A percentile compares a stretch with the other conserved stretches of the same genome.
Conservation (phyloP, 1,140 invertebrate genomes). For the Drosophila grimshawi region DNA sequence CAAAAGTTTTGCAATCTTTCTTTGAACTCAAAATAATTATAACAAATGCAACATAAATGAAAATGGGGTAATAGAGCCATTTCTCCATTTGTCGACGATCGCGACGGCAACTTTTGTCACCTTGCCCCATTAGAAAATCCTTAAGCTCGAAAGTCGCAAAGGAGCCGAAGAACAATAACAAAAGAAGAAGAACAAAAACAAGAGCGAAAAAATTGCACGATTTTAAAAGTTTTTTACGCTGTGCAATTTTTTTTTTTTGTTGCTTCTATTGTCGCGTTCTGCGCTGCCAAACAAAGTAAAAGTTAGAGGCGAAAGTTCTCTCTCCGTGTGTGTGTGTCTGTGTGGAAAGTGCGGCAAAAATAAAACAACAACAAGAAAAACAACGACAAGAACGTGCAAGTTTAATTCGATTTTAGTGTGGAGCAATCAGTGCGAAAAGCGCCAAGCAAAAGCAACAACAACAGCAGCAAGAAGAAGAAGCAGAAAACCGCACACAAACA, state of each 20-base stretch:
- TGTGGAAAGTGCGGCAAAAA: constrained; percentile 69
- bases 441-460: constrained; percentile 26
- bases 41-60: constrained; percentile 42
- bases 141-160: constrained; percentile 34
- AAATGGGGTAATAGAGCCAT: constrained; percentile 7
- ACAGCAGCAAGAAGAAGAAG: constrained; percentile 18
- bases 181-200: constrained; percentile 16
- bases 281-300: constrained; percentile 71
- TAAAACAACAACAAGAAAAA: constrained; percentile 32
- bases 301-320: constrained; percentile 74
- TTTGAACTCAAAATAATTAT: constrained; percentile 52
- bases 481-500: constrained; percentile 34
- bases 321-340: constrained; percentile 64
- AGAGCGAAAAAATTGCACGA: constrained; percentile 45
- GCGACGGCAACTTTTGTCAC: constrained; percentile 40
- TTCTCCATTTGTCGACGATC: constrained; percentile 6
- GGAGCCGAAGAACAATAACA: background rate
- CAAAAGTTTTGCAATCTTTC: constrained; percentile 21
- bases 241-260: constrained; percentile 14
- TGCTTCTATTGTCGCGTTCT: constrained; percentile 26
- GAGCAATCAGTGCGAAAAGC: constrained; percentile 71
- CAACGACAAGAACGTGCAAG: constrained; percentile 48
- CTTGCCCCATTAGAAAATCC: constrained; percentile 58
- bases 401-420: constrained; percentile 81
- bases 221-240: constrained; percentile 54